phyloP scores from a whole-genome alignment of 2,888 invertebrate genomes.

The Cheilosia grossa region DNA sequence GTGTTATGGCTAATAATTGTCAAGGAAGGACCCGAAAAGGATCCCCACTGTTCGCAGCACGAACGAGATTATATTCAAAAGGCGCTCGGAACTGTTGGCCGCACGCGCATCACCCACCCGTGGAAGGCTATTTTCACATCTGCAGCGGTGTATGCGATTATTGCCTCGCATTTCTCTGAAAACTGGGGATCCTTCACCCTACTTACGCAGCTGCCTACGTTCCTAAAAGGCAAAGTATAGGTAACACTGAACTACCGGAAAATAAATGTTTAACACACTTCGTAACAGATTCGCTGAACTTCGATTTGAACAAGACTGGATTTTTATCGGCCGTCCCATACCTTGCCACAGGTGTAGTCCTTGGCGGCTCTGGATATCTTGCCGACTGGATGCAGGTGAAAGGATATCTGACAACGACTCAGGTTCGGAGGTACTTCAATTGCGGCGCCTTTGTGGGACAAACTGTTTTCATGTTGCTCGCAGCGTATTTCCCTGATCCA shows the following conservation, averaged over 20 bases:
- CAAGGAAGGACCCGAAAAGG: constrained; percentile 89
- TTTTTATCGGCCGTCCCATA: constrained; percentile 94
- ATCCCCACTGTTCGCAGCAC: constrained; percentile 88
- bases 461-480: constrained; percentile 93
- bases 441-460: constrained; percentile 90
- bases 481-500: constrained; percentile 89
- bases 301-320: constrained; percentile 91
- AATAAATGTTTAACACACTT: background rate
- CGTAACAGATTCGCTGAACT: constrained; percentile 88
- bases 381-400: constrained; percentile 90
- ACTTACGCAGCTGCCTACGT: constrained; percentile 92
- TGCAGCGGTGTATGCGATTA: constrained; percentile 92
- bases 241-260: too few relatives aligned
- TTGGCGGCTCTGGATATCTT: constrained; percentile 91
- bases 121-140: constrained; percentile 91
- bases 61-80: constrained; percentile 90
- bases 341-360: constrained; percentile 92
- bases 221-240: constrained; percentile 87
- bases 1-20: constrained; percentile 89
- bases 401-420: constrained; percentile 88
- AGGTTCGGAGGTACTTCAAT: constrained; percentile 89
- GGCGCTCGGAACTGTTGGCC: constrained; percentile 84
- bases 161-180: constrained; percentile 92
- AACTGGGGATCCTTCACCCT: constrained; percentile 96
- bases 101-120: constrained; percentile 86